These are phyloP conservation scores for Leiothrix lutea DNA, from an alignment of 2,113 vertebrate genomes.

Conservation along the genomic window DNA sequence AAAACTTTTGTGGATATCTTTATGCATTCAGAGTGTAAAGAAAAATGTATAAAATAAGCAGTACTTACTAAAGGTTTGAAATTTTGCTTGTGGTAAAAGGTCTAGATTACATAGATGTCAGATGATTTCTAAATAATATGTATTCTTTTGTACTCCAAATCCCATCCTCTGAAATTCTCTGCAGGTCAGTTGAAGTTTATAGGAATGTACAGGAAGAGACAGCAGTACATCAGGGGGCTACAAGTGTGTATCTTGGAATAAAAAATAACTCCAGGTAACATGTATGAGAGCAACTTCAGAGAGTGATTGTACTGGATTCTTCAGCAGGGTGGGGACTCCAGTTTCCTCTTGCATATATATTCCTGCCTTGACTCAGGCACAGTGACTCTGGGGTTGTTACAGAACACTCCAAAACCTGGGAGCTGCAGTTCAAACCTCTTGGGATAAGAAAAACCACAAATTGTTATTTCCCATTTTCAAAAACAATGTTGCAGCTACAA, in stretches of 20 bases:
- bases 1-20: neutral
- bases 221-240: neutral
- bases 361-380: neutral
- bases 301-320: neutral
- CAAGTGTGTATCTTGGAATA: neutral
- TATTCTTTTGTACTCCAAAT: neutral
- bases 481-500: neutral
- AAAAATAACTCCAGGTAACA: neutral
- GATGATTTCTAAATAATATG: neutral
- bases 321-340: neutral
- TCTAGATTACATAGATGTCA: neutral
- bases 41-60: neutral
- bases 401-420: neutral
- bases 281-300: neutral
- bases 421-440: neutral
- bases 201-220: neutral
- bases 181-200: neutral
- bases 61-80: neutral
- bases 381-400: rapidly evolving
- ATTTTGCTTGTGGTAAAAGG: neutral
- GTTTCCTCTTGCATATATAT: neutral
- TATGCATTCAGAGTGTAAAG: neutral
- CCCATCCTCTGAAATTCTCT: neutral
- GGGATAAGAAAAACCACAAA: neutral
- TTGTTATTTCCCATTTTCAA: neutral